Evolutionary conservation across 2,113 vertebrate species (phyloP).

Genomic region (Triplophysa siluroides): DNA sequence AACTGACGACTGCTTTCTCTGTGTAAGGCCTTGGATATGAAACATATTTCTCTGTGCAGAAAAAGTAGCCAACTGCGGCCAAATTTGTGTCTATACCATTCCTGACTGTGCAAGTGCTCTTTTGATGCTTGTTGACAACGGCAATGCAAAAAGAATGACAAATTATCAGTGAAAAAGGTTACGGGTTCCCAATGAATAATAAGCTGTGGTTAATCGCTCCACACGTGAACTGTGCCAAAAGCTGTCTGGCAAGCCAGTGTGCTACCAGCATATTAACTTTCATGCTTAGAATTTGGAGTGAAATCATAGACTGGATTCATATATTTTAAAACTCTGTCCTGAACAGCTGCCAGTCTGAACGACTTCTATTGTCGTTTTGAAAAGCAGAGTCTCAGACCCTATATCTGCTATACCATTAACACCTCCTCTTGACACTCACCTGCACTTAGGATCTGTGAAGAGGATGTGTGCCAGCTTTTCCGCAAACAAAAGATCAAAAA

Average conservation of each 20-base stretch:
- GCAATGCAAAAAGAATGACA: slow-evolving; percentile 73
- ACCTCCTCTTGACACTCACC: too few relatives aligned
- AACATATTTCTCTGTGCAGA: slow-evolving; percentile 64
- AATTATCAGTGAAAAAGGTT: slow-evolving; percentile 67
- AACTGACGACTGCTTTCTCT: slow-evolving; percentile 36
- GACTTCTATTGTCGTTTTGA: too few relatives aligned
- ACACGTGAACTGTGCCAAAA: slow-evolving; percentile 37
- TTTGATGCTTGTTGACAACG: slow-evolving; percentile 68
- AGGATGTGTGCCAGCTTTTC: too few relatives aligned
- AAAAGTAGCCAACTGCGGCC: slow-evolving; percentile 62
- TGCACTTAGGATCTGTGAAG: too few relatives aligned
- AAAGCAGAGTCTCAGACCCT: too few relatives aligned
- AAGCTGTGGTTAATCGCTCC: slow-evolving; percentile 39
- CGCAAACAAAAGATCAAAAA: too few relatives aligned
- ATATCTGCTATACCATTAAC: too few relatives aligned
- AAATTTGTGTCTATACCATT: slow-evolving; percentile 72
- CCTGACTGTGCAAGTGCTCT: slow-evolving; percentile 74
- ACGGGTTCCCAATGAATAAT: slow-evolving; percentile 42
- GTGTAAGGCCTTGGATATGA: slow-evolving; percentile 62
- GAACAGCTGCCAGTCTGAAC: not conserved
- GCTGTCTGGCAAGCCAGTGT: slow-evolving; percentile 34
- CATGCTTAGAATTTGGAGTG: slow-evolving; percentile 24
- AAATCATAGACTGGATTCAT: not conserved
- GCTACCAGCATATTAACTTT: slow-evolving; percentile 39
- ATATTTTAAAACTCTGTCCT: not conserved